phyloP scores from a whole-genome alignment of 2,113 vertebrate species.

The Pseudorasbora parva region DNA sequence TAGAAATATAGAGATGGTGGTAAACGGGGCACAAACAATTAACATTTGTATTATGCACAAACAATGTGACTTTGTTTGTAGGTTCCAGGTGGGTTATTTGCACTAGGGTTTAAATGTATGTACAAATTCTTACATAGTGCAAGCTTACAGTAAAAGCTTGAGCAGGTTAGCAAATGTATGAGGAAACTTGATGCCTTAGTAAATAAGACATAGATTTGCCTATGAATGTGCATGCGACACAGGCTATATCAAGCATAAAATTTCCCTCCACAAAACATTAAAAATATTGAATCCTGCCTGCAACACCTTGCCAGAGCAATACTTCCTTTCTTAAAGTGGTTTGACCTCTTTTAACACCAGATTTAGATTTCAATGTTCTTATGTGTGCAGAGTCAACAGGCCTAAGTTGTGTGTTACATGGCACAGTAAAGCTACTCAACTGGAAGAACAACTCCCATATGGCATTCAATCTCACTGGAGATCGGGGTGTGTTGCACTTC shows the following conservation, averaged over 20 bases:
- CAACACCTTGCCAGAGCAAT: background rate
- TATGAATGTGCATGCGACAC: background rate
- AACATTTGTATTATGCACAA: too few species aligned
- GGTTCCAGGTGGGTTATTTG: background rate
- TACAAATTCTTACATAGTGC: background rate
- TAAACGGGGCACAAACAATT: too few species aligned
- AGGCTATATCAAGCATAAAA: background rate
- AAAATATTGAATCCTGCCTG: background rate
- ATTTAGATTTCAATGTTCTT: background rate
- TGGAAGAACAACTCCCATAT: slow-evolving; percentile 25
- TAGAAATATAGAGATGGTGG: background rate
- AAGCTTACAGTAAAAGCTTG: background rate
- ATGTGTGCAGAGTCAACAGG: background rate
- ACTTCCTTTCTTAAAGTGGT: background rate
- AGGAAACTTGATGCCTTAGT: background rate
- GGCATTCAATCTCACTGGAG: background rate
- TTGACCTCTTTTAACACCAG: background rate
- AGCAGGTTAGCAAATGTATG: background rate
- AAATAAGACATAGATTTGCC: background rate
- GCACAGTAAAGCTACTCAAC: slow-evolving; percentile 21
- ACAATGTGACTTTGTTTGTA: too few species aligned
- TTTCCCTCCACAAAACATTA: background rate
- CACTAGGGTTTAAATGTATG: background rate
- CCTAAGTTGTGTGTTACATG: background rate
- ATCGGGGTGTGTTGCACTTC: background rate